A percentile compares a stretch with the other conserved stretches of the same genome.
Evolutionary conservation across 2,888 invertebrate genomes (phyloP).

Genomic region (Gortyna flavago): DNA sequence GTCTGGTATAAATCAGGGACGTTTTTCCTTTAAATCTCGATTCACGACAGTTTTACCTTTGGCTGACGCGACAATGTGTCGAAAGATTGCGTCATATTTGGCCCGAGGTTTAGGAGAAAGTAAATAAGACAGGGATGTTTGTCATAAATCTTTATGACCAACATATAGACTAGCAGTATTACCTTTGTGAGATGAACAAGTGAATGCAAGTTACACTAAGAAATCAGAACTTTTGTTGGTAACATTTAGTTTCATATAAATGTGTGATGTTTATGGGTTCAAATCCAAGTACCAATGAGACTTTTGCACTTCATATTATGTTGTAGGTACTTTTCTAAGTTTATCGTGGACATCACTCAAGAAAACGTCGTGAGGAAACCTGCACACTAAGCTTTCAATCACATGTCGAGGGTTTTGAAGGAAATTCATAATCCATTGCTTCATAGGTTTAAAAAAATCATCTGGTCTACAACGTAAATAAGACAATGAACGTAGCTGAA

Average conservation of each 20-base stretch:
- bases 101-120: not conserved
- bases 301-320: not conserved
- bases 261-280: not conserved
- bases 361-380: not conserved
- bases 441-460: not conserved
- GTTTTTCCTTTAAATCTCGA: constrained; percentile 43
- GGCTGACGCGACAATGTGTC: constrained; percentile 6
- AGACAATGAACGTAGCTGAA: not conserved
- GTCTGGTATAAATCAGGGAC: constrained; percentile 33
- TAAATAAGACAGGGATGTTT: constrained; percentile 26
- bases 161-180: too few relatives aligned
- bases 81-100: constrained; percentile 6
- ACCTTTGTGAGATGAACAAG: constrained; percentile 1
- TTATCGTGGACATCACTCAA: not conserved
- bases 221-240: not conserved
- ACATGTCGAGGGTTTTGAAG: not conserved
- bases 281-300: not conserved
- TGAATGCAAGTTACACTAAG: not conserved
- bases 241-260: not conserved
- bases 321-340: not conserved
- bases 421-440: not conserved
- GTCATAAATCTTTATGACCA: not conserved
- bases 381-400: not conserved
- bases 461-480: not conserved
- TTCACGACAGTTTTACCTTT: constrained; percentile 27